A percentile compares a stretch with the other conserved stretches of the same genome.
Conservation (phyloP, 2,113 vertebrate species). For the Muntiacus muntjak region DNA sequence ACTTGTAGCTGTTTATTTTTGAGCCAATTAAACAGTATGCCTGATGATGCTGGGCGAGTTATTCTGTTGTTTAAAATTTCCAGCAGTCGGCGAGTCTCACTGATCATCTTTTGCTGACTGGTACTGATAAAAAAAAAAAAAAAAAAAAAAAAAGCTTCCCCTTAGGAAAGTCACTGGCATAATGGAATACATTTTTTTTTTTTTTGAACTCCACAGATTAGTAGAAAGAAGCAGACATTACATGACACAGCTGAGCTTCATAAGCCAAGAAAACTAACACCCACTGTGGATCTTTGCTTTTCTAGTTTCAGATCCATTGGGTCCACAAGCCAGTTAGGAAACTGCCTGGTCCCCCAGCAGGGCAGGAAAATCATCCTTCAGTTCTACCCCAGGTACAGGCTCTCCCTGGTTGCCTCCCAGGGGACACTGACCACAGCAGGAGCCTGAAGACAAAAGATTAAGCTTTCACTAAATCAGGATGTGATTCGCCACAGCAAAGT, state of each 20-base stretch:
- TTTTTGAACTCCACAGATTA: neutral
- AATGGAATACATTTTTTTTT: neutral
- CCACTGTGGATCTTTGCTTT: neutral
- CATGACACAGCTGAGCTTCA: neutral
- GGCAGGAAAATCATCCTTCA: neutral
- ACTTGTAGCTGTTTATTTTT: no score
- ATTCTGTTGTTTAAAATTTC: no score
- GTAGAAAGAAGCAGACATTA: neutral
- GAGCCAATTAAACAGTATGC: no score
- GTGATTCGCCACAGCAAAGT: rapidly evolving
- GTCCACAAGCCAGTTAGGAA: neutral
- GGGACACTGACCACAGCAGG: neutral
- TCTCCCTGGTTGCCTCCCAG: neutral
- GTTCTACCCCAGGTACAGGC: neutral
- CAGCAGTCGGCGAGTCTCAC: no score
- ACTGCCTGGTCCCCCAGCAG: neutral
- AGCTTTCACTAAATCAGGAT: neutral
- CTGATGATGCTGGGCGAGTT: no score
- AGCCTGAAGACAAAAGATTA: neutral
- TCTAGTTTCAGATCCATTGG: neutral
- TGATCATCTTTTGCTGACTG: no score
- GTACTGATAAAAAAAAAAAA: no score
- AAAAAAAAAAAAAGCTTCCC: no score
- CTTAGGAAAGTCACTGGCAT: neutral
- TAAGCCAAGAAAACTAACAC: neutral